Evolutionary conservation across 2,113 vertebrate genomes (phyloP).

Genomic region (Athene noctua): DNA sequence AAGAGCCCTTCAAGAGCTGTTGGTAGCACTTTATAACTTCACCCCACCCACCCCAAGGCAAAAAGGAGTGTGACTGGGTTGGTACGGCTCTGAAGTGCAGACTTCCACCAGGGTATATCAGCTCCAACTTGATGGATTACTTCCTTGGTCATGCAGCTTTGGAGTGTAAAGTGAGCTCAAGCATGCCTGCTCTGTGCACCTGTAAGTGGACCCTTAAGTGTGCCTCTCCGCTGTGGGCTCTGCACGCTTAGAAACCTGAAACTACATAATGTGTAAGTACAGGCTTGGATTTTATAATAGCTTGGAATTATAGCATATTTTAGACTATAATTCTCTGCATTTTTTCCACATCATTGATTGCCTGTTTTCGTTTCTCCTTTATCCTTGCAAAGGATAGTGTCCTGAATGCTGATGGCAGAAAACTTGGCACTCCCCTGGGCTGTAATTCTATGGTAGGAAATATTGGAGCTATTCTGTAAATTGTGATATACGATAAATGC

Average conservation of each 20-base stretch:
- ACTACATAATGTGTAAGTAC: neutral
- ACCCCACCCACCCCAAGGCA: fast-evolving
- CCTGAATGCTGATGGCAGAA: conserved; percentile 11
- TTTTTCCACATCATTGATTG: neutral
- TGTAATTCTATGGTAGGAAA: conserved; percentile 1
- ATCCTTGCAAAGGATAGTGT: neutral
- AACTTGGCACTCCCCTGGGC: neutral
- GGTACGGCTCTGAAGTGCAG: neutral
- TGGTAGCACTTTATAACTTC: neutral
- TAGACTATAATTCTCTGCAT: neutral
- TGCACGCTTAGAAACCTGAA: neutral
- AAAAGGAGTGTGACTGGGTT: neutral
- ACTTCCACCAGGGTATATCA: neutral
- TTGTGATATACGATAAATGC: conserved; percentile 24
- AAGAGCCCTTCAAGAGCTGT: neutral
- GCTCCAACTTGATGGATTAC: fast-evolving
- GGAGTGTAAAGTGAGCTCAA: neutral
- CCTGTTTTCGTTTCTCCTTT: neutral
- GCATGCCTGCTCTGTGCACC: neutral
- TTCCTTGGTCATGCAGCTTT: neutral
- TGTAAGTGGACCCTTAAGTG: too few species aligned
- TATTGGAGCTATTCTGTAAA: neutral
- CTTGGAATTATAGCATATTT: neutral
- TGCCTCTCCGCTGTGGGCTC: neutral
- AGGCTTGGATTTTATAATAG: neutral